Evolutionary conservation across 1,140 invertebrate species (phyloP), one percentile per base, ranked within the genome.

Genomic region (Drosophila equinoxialis): DNA sequence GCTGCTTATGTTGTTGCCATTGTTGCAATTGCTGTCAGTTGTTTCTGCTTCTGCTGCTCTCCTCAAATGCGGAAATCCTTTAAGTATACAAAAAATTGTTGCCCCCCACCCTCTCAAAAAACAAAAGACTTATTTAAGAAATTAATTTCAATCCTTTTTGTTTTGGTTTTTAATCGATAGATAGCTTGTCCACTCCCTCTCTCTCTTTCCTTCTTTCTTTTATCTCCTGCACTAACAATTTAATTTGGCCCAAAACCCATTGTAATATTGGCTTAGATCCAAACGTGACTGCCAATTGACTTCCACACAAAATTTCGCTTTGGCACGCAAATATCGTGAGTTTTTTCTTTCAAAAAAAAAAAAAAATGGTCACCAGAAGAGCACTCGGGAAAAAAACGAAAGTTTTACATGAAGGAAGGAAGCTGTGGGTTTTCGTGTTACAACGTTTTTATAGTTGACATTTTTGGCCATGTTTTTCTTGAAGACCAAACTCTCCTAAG

Each of bases 241-340:
- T 89, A 87, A 87, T 87, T 87, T 87, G 79, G 74, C 67, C 83
- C 64, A 82, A 30, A 30, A 58, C 30, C 41, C 60, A 45, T 45
- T 39, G 35, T 58, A 73, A 55, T 63, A 26, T 65, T 72, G 73
- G 51, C 68, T 51, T 51, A 73, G 57, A 58, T 54, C 65, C 61
- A 61, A 87, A 87, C 83, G 83, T 87, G 83, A 87, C 83, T 87
- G 68, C 79, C 83, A 87, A 87, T 87, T 89, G 83, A 87, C 83
- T 89, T 89, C 83, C 83, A 89, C 81, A 89, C 83, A 89, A 30
- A 30, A 83, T 87, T 87, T 89, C 17, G 84, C 70, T 58, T 62
- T 74, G 84, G 84, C 83, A 86, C 83, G 83, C 83, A 86, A 86
- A 86, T 86, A 86, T 87, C 83, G 83, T 86, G 83, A 89, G 83